Evolutionary conservation across 2,797 vertebrate genomes (phyloP).

Genomic region (Myiotriccus ornatus): DNA sequence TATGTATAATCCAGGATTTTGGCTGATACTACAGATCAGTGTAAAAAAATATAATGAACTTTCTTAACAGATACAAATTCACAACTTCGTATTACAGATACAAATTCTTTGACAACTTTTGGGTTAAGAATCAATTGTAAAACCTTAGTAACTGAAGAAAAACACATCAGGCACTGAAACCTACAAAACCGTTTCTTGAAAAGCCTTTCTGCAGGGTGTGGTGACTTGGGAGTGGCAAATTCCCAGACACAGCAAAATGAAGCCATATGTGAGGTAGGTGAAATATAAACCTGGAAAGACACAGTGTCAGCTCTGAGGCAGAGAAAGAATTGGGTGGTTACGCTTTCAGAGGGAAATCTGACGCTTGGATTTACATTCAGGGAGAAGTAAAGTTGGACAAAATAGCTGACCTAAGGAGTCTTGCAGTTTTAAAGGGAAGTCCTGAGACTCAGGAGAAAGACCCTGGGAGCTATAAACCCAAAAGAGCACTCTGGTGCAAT

Average conservation of each 20-base stretch:
- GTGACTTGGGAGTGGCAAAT: slow-evolving; percentile 46
- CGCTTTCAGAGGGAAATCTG: slow-evolving; percentile 47
- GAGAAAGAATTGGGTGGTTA: slow-evolving; percentile 26
- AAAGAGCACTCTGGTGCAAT: not conserved
- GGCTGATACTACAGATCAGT: not conserved
- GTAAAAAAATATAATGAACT: not conserved
- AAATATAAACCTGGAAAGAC: slow-evolving; percentile 51
- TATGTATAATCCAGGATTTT: not conserved
- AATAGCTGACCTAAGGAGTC: not conserved
- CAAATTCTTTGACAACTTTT: not conserved
- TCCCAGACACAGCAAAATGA: slow-evolving; percentile 59
- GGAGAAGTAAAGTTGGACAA: not conserved
- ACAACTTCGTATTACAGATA: not conserved
- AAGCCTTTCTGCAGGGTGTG: slow-evolving; percentile 42
- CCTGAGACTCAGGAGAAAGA: not conserved
- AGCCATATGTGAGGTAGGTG: slow-evolving; percentile 59
- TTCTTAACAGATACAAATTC: not conserved
- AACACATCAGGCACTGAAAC: not conserved
- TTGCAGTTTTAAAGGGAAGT: not conserved
- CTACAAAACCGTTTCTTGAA: slow-evolving; percentile 3
- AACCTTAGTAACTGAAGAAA: not conserved
- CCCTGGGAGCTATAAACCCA: not conserved
- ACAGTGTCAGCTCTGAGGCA: not conserved
- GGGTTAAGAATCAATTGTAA: slow-evolving; percentile 10
- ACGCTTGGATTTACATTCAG: slow-evolving; percentile 13